A percentile compares a stretch with the other conserved stretches of the same genome.
Evolutionary conservation across 2,797 vertebrate species (phyloP).

Genomic region (Myotis daubentonii): DNA sequence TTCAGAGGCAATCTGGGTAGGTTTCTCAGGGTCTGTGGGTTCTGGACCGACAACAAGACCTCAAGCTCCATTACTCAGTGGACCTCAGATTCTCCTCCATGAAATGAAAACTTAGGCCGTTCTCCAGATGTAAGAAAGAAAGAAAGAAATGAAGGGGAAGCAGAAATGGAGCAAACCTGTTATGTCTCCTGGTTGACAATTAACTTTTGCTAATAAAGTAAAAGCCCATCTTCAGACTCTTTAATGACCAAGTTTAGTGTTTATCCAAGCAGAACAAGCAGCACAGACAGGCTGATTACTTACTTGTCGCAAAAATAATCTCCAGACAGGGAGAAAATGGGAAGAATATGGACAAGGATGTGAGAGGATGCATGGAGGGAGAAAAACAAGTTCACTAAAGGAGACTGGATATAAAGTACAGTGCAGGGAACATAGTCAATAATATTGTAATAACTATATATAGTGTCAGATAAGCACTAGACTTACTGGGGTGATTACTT

Average conservation of each 20-base stretch:
- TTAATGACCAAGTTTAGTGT: conserved; percentile 9
- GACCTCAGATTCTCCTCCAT: not conserved
- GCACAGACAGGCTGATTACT: not conserved
- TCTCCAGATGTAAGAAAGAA: not conserved
- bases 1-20: not conserved
- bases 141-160: not conserved
- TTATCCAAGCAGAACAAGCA: not conserved
- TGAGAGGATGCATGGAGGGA: not conserved
- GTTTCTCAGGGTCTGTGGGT: not conserved
- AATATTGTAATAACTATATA: not conserved
- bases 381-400: not conserved
- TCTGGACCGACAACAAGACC: not conserved
- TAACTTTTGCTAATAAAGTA: conserved; percentile 36
- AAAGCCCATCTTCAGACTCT: conserved; percentile 10
- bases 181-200: conserved; percentile 16
- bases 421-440: not conserved
- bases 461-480: not conserved
- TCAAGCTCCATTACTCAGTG: not conserved
- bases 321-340: not conserved
- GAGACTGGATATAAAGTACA: not conserved
- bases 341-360: conserved; percentile 28
- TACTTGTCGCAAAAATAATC: conserved; percentile 39
- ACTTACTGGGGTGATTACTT: not conserved
- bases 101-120: not conserved
- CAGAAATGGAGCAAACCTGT: not conserved